Evolutionary conservation across 2,888 invertebrate genomes (phyloP), one percentile per base, ranked within the genome.

Genomic region (Baccha elongata): DNA sequence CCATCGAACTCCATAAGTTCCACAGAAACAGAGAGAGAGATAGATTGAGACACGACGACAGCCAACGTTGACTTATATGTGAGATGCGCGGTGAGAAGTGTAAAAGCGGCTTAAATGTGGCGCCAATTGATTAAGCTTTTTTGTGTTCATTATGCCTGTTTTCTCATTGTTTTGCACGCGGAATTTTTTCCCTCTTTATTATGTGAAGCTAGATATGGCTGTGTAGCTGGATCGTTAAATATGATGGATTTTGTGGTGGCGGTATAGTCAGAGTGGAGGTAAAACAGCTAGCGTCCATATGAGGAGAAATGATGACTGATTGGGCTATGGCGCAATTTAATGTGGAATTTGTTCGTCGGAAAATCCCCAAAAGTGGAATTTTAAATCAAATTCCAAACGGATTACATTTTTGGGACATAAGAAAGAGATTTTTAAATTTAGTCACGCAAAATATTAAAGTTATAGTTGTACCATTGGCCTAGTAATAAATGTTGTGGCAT

Each of bases 121-220:
- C 83, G 83, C 83, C 83, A 76, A 73, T 78, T 76, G 78, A 83
- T 74, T 80, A 58, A 58, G 60, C 62, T 58, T 64, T 64, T 83
- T 26, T 52, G 17, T 23, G 44, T 50, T 68, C 52, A 65, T 53
- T 65, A 74, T 62, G 65, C 72, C 46, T 62, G 53, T 74, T 74
- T 69, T 65, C 60, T 67, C 48, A 67, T 72, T 76, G 65, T 67
- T 76, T 76, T 76, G 65, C 81, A 52, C 55, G 75, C 60, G 79
- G 67, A 26, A 67, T 62, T 37, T 73, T 29, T 65, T 65, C 42
- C 42, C 35, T 44, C 15, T n/a, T 37, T 55, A 46, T 52, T 32
- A 15, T 23, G 1, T 52, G 19, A 29, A 32, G 26, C 58, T 74
- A 40, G 48, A 73, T 44, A 68, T 52, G 48, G 48, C 32, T 48